Conservation (phyloP, 2,113 vertebrate species). For the Dipodomys ordii region DNA sequence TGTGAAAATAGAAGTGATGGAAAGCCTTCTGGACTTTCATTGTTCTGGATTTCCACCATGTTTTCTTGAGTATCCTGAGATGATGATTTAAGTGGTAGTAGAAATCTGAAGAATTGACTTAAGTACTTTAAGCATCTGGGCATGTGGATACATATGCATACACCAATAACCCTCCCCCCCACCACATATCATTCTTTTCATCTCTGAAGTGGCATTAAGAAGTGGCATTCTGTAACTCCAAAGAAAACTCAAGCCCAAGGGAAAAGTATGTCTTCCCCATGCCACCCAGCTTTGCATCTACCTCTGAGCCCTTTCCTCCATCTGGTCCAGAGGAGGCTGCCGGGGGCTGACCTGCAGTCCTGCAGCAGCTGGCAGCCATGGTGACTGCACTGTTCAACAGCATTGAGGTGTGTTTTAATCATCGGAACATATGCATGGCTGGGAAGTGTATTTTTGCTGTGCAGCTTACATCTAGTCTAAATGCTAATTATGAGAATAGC, state of each 20-base stretch:
- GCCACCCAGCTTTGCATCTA: not conserved
- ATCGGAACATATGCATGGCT: not conserved
- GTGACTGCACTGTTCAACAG: not conserved
- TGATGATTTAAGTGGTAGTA: not conserved
- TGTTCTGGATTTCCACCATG: not conserved
- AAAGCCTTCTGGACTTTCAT: not conserved
- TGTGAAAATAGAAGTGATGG: not conserved
- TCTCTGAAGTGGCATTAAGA: not conserved
- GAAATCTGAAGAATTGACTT: not conserved
- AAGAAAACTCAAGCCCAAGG: not conserved
- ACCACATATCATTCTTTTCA: fast-evolving
- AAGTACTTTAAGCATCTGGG: too few relatives aligned
- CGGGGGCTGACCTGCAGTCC: not conserved
- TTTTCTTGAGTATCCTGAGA: not conserved
- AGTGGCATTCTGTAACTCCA: not conserved
- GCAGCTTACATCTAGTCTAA: conserved; percentile 64
- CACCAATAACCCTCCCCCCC: not conserved
- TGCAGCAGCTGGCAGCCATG: conserved; percentile 33
- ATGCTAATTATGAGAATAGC: conserved; percentile 66
- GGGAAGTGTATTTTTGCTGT: conserved; percentile 61
- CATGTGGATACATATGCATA: too few relatives aligned
- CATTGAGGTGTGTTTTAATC: conserved; percentile 44
- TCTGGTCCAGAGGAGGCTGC: not conserved
- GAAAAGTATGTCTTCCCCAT: too few relatives aligned
- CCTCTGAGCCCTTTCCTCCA: not conserved